phyloP scores from a whole-genome alignment of 2,888 invertebrate species.

The Ennomos quercinarius region DNA sequence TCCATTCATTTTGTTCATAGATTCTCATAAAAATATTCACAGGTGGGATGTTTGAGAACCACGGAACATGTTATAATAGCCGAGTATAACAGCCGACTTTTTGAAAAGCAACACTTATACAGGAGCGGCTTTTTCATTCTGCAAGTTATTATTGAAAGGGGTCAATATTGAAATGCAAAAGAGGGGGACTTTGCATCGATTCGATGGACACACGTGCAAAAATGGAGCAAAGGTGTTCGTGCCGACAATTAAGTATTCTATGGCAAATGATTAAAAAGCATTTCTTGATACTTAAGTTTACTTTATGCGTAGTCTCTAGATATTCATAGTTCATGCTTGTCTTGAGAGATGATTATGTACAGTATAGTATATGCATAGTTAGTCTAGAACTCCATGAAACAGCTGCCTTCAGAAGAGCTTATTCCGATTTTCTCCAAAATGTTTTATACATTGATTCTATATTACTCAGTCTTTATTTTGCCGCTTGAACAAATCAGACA shows the following conservation, averaged over 20 bases:
- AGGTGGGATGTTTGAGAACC: constrained; percentile 18
- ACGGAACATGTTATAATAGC: constrained; percentile 9
- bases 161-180: constrained; percentile 19
- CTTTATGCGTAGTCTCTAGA: too few relatives aligned
- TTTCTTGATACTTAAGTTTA: too few relatives aligned
- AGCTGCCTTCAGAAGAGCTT: too few relatives aligned
- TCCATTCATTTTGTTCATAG: not conserved
- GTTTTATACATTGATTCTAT: too few relatives aligned
- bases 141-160: constrained; percentile 16
- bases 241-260: not conserved
- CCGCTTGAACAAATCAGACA: too few relatives aligned
- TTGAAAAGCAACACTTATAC: not conserved
- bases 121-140: constrained; percentile 9
- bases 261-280: constrained; percentile 4
- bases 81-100: constrained; percentile 9
- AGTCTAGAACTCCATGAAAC: too few relatives aligned
- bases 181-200: not conserved
- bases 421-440: too few relatives aligned
- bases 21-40: not conserved
- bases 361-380: too few relatives aligned
- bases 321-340: too few relatives aligned
- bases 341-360: too few relatives aligned
- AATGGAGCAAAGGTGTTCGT: not conserved
- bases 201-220: constrained; percentile 4
- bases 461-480: too few relatives aligned